Evolutionary conservation across 2,113 vertebrate genomes (phyloP).

Genomic region (Paradoxurus hermaphroditus): DNA sequence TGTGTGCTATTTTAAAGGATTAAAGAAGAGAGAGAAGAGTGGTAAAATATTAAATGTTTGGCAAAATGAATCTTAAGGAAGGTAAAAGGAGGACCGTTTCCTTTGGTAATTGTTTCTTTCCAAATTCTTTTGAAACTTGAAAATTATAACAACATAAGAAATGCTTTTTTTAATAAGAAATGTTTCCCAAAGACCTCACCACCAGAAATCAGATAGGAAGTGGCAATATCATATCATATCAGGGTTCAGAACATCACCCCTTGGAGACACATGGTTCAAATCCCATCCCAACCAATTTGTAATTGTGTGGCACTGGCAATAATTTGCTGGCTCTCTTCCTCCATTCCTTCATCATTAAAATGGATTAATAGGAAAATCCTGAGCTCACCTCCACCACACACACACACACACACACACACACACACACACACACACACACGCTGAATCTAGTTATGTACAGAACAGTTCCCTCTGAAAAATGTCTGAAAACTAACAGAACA

Average conservation of each 20-base stretch:
- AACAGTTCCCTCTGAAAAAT: background rate
- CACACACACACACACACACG: too few relatives aligned
- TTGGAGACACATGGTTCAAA: background rate
- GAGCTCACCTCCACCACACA: background rate
- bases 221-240: background rate
- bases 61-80: background rate
- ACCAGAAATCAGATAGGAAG: background rate
- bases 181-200: background rate
- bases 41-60: background rate
- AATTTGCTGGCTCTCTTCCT: background rate
- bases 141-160: background rate
- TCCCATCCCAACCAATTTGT: background rate
- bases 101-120: background rate
- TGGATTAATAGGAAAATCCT: background rate
- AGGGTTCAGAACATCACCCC: background rate
- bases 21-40: background rate
- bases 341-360: background rate
- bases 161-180: background rate
- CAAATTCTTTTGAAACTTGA: background rate
- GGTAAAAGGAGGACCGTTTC: background rate
- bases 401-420: background rate
- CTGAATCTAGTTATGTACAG: background rate
- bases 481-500: background rate
- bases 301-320: background rate
- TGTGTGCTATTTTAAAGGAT: background rate